phyloP scores from a whole-genome alignment of 2,888 invertebrate species.

The Timema cristinae region DNA sequence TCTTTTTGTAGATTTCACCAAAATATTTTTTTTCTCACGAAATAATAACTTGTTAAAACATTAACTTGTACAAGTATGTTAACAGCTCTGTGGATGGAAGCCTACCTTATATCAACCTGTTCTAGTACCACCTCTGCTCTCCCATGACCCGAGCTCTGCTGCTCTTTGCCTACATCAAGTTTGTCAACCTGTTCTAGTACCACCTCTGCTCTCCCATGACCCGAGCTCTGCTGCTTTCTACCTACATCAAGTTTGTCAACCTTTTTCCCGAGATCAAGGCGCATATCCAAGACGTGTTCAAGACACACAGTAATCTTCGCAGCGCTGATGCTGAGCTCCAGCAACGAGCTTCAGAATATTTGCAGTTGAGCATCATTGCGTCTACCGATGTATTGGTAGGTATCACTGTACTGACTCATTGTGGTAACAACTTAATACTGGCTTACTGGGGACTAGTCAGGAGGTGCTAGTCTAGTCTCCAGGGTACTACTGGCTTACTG shows the following conservation, averaged over 20 bases:
- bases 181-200: constrained; percentile 91
- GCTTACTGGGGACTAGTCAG: no score
- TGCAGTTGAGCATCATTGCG: constrained; percentile 93
- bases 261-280: constrained; percentile 97
- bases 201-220: constrained; percentile 97
- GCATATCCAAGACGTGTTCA: constrained; percentile 92
- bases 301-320: constrained; percentile 90
- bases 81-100: no score
- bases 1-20: no score
- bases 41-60: no score
- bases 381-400: constrained; percentile 86
- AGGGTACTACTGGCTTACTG: no score
- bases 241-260: constrained; percentile 99
- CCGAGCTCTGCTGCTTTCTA: constrained; percentile 90
- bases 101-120: not conserved
- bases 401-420: not conserved
- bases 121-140: constrained; percentile 89
- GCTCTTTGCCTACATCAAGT: constrained; percentile 97
- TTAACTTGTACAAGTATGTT: no score
- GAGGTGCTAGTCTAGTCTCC: no score
- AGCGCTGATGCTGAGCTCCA: constrained; percentile 98
- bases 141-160: constrained; percentile 94
- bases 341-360: constrained; percentile 96
- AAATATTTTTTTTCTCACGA: no score
- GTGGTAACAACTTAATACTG: no score